Evolutionary conservation across 2,888 invertebrate genomes (phyloP).

Genomic region (Hypolimnas misippus): DNA sequence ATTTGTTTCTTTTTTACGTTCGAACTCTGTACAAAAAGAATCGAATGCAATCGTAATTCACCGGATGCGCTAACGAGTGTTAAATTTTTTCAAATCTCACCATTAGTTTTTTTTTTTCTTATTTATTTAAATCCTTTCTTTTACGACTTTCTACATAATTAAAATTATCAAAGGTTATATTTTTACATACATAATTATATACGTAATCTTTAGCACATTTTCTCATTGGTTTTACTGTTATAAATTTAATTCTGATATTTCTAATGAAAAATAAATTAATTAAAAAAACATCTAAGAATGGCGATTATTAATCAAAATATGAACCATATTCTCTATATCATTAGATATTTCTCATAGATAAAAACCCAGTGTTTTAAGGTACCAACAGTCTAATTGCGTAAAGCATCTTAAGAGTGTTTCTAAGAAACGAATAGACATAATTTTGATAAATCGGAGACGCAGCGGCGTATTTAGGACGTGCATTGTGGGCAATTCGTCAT

Average conservation of each 20-base stretch:
- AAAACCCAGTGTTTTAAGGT: too few relatives aligned
- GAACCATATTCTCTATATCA: too few relatives aligned
- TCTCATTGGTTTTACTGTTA: neutral
- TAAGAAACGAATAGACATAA: conserved; percentile 2
- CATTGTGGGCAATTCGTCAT: conserved; percentile 80
- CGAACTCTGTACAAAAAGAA: conserved; percentile 66
- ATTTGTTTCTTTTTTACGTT: conserved; percentile 70
- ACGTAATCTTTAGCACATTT: too few relatives aligned
- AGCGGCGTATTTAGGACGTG: conserved; percentile 68
- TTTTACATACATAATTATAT: too few relatives aligned
- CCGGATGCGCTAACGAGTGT: conserved; percentile 83
- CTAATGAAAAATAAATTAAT: too few relatives aligned
- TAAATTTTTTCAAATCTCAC: conserved; percentile 69
- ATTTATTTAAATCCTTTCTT: conserved; percentile 60
- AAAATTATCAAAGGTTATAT: neutral
- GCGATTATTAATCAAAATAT: too few relatives aligned
- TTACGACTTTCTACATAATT: conserved; percentile 46
- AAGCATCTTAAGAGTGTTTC: too few relatives aligned
- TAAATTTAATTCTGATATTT: neutral
- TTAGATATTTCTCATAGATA: too few relatives aligned
- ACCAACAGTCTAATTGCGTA: too few relatives aligned
- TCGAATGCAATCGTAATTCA: conserved; percentile 74
- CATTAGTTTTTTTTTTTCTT: too few relatives aligned
- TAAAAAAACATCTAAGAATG: too few relatives aligned
- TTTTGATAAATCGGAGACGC: conserved; percentile 51